Evolutionary conservation across 2,888 invertebrate genomes (phyloP), one percentile per base, ranked within the genome.

Genomic region (Dusona sp.): DNA sequence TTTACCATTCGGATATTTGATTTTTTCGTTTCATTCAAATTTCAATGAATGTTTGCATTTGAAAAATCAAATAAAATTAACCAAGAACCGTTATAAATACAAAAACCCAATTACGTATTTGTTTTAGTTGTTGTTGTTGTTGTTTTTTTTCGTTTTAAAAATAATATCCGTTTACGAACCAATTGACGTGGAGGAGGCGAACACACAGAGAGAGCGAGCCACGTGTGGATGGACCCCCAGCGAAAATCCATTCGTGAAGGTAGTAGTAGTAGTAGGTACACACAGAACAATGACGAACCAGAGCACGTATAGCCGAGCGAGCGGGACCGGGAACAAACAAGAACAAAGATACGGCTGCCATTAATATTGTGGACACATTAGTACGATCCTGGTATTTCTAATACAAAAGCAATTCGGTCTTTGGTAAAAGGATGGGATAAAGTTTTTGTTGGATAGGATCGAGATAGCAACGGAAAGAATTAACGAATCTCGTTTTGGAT

Each of bases 281-380:
- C 94, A 94, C 94, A 94, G 94, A 94, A 94, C 94, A 94, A 94
- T 94, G 94, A 94, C 94, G 94, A 94, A 94, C 94, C 94, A 94
- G 94, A 94, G 94, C 94, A 94, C 93, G 92, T 93, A 93, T 94
- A 94, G 94, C 94, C 94, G 93, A 94, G 94, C 93, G 94, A 94
- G 94, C 94, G 94, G 94, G 94, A 94, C 94, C 94, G 94, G 94
- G 94, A 94, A 94, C 94, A 94, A 94, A 94, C 94, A 94, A 94
- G 94, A 94, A 94, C 94, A 94, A 94, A 94, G 94, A 94, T 94
- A 94, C 94, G 94, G 92, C 94, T 94, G 93, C 93, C 93, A 94
- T 94, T 94, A 94, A 94, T 94, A 94, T 92, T 94, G 93, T 93
- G 94, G 94, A 93, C 92, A 94, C 93, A 94, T 94, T 94, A 94